Conservation (phyloP, 2,888 invertebrate genomes). For the Agrochola circellaris region DNA sequence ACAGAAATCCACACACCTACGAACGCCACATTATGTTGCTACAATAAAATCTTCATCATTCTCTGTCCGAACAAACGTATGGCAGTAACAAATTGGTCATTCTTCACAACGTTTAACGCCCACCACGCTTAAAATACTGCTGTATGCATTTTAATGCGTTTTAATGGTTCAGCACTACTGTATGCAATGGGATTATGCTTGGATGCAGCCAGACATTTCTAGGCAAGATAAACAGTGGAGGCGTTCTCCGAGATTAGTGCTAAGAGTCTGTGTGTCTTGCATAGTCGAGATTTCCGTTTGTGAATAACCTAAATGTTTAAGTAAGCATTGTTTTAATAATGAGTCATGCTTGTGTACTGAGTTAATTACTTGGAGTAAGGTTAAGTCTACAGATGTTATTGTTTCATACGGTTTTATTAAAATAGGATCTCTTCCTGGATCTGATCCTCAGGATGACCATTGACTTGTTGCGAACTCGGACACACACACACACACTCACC, state of each 20-base stretch:
- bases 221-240: conserved; percentile 87
- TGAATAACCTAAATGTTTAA: conserved; percentile 79
- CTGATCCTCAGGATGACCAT: no score
- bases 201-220: conserved; percentile 81
- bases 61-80: conserved; percentile 73
- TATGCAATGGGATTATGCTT: conserved; percentile 83
- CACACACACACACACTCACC: no score
- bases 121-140: conserved; percentile 74
- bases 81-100: conserved; percentile 87
- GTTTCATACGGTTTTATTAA: conserved; percentile 11
- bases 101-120: conserved; percentile 82
- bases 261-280: conserved; percentile 83
- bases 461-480: no score
- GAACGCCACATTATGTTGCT: conserved; percentile 74
- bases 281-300: conserved; percentile 81
- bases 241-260: conserved; percentile 85
- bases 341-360: conserved; percentile 45
- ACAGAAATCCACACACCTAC: conserved; percentile 80
- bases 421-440: no score
- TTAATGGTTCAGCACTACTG: conserved; percentile 80
- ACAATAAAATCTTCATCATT: conserved; percentile 87
- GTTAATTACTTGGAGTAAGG: conserved; percentile 37
- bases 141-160: conserved; percentile 74
- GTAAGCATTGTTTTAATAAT: conserved; percentile 62
- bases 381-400: conserved; percentile 26